Base-by-base conservation (phyloP, 2,113 vertebrate genomes). In the Pomatorhinus ruficollis region DNA sequence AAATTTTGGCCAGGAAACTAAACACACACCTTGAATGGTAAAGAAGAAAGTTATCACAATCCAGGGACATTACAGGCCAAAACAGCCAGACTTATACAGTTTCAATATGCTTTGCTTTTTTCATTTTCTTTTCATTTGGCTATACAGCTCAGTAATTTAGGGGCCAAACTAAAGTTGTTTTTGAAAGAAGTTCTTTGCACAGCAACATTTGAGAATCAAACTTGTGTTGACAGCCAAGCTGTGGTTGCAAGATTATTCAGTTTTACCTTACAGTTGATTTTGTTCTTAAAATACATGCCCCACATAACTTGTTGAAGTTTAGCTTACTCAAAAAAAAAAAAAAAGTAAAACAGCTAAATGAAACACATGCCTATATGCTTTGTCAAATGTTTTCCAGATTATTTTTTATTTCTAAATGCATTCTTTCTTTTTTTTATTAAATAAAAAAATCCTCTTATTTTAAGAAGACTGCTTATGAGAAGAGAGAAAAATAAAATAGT, bases 201-300 rank as follows among this genome's bases (percentile, higher is more conserved):
- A 68, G 13, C 28, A 94, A 63, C 7, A 45, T 56, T 33, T 91
- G 42, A 77, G 33, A 87, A 70, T 31, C 15, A 63, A 74, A 63
- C 27, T 72, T 54, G 10, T 71, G 28, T 22, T 89, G 37, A 61
- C 60, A 86, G 37, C 17, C 13, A 71, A 83, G 70, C 16, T 37
- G 25, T 44, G 10, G 15, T 27, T 85, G n/a, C 40, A 86, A 49
- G 35, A 40, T 50, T 69, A 71, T 68, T 81, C 23, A 60, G 17
- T 66, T 91, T 82, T 82, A 87, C 25, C 18, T 78, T 71, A 89
- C 6, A 60, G 35, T 49, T 87, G 1, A 42, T 87, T 87, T 87
- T 82, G 25, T 76, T 89, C 59, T 87, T 64, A 93, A 94, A 93
- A 95, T 87, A 75, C 5, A 33, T 28, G 23, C 25, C 69, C 37